These are phyloP conservation scores for Progne subis DNA, from an alignment of 2,113 vertebrate species.

Conservation along the genomic window DNA sequence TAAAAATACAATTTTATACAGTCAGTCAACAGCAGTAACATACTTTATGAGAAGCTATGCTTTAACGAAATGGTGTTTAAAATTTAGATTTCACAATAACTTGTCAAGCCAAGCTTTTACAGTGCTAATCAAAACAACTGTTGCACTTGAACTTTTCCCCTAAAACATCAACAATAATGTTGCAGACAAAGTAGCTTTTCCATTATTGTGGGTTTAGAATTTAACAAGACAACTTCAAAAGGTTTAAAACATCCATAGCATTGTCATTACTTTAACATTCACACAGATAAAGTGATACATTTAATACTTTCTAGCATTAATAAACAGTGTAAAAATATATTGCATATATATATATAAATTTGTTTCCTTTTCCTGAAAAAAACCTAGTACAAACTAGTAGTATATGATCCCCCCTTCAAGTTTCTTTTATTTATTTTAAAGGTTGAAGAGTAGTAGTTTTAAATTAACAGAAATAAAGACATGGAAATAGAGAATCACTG, in stretches of 20 bases:
- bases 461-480: slow-evolving; percentile 57
- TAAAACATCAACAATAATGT: slow-evolving; percentile 29
- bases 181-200: slow-evolving; percentile 21
- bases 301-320: slow-evolving; percentile 66
- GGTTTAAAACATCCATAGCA: slow-evolving; percentile 34
- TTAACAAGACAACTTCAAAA: slow-evolving; percentile 48
- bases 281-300: slow-evolving; percentile 65
- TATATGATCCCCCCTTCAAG: slow-evolving; percentile 73
- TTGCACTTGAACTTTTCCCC: slow-evolving; percentile 4
- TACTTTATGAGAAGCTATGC: slow-evolving; percentile 46
- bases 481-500: slow-evolving; percentile 25
- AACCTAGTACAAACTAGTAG: slow-evolving; percentile 73
- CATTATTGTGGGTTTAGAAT: slow-evolving; percentile 36
- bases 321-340: slow-evolving; percentile 81
- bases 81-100: slow-evolving; percentile 32
- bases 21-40: slow-evolving; percentile 55
- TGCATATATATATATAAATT: slow-evolving; percentile 69
- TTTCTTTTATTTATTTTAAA: slow-evolving; percentile 66
- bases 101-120: slow-evolving; percentile 52
- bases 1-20: slow-evolving; percentile 65
- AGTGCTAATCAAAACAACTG: slow-evolving; percentile 45
- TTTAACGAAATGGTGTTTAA: slow-evolving; percentile 34
- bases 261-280: slow-evolving; percentile 48
- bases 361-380: slow-evolving; percentile 77
- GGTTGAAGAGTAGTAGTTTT: slow-evolving; percentile 59